Evolutionary conservation across 2,888 invertebrate genomes (phyloP).

Genomic region (Salticus scenicus): DNA sequence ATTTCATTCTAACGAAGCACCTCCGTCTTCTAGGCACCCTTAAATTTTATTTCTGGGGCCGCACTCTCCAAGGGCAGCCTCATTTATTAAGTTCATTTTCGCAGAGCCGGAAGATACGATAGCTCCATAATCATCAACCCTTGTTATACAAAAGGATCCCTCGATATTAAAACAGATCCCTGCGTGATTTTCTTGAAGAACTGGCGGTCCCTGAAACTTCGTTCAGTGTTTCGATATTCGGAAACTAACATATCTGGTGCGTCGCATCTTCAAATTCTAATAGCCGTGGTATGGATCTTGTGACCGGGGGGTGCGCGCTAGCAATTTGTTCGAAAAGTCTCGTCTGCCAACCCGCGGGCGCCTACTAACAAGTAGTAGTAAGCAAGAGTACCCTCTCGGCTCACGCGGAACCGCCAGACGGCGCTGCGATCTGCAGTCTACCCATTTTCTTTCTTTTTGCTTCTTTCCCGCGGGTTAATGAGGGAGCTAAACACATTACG

Average conservation of each 20-base stretch:
- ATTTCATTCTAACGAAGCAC: neutral
- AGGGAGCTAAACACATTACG: conserved; percentile 63
- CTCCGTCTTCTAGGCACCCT: neutral
- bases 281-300: conserved; percentile 44
- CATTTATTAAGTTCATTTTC: conserved; percentile 17
- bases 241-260: neutral
- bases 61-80: neutral
- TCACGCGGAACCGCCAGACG: neutral
- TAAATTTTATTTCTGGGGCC: conserved; percentile 4
- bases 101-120: neutral
- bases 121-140: neutral
- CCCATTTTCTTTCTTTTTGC: conserved; percentile 52
- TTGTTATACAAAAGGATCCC: neutral
- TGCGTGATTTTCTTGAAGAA: neutral
- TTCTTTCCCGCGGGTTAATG: conserved; percentile 59
- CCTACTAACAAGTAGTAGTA: conserved; percentile 55
- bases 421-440: conserved; percentile 3
- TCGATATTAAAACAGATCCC: conserved; percentile 1
- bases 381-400: neutral
- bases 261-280: conserved; percentile 39
- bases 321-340: conserved; percentile 57
- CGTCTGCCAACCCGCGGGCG: conserved; percentile 56
- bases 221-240: neutral
- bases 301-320: conserved; percentile 40
- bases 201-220: neutral